These are phyloP conservation scores for Branchellion lobata DNA, from an alignment of 2,888 invertebrate species.

Conservation along the genomic window DNA sequence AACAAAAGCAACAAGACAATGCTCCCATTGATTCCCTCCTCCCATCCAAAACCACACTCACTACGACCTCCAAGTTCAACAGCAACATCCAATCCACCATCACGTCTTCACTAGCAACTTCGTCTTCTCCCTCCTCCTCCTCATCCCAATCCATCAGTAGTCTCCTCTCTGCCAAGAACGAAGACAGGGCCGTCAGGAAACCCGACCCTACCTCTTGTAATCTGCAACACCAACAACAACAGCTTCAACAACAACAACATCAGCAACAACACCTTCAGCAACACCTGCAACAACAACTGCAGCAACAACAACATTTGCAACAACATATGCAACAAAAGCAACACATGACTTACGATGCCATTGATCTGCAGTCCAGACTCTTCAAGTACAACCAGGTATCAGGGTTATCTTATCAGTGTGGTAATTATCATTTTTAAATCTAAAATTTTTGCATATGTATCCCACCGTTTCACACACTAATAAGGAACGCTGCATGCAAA, in stretches of 20 bases:
- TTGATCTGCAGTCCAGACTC: slow-evolving; percentile 28
- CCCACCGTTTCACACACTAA: too few species aligned
- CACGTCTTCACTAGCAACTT: neutral
- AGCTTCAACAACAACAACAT: slow-evolving; percentile 19
- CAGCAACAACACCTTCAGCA: neutral
- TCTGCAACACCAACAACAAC: slow-evolving; percentile 15
- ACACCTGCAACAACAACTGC: slow-evolving; percentile 8
- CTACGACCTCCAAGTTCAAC: neutral
- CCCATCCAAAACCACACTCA: neutral
- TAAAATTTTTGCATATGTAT: too few species aligned
- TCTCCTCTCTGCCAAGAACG: slow-evolving; percentile 23
- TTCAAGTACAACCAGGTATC: slow-evolving; percentile 34
- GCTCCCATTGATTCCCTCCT: neutral
- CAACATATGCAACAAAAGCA: neutral
- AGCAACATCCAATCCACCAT: neutral
- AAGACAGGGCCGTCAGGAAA: slow-evolving; percentile 39
- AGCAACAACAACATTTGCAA: slow-evolving; percentile 15
- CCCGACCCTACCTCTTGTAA: slow-evolving; percentile 27
- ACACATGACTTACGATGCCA: slow-evolving; percentile 6
- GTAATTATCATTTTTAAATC: too few species aligned
- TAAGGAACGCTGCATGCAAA: too few species aligned
- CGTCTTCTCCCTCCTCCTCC: neutral
- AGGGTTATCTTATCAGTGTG: too few species aligned
- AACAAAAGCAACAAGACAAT: neutral
- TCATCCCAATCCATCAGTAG: neutral